These are phyloP conservation scores for Temnothorax rugatulus DNA, from an alignment of 2,888 invertebrate genomes.

Conservation along the genomic window DNA sequence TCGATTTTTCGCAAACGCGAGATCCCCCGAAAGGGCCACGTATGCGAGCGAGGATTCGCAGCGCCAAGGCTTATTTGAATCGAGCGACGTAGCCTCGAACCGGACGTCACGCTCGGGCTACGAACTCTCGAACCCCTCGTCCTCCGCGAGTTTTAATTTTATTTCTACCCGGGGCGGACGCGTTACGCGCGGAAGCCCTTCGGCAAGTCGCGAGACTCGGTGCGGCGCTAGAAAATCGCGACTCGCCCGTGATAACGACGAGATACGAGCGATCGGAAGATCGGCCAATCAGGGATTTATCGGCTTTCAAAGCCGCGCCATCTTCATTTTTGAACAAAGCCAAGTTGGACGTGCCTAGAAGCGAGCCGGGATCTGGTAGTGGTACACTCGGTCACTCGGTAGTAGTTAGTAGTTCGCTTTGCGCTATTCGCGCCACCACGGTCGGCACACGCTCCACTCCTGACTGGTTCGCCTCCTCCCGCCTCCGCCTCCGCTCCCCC, in stretches of 20 bases:
- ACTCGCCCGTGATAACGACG: conserved; percentile 57
- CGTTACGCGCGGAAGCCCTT: conserved; percentile 61
- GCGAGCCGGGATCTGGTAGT: conserved; percentile 86
- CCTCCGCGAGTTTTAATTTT: conserved; percentile 84
- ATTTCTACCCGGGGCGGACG: conserved; percentile 71
- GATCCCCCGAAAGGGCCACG: conserved; percentile 51
- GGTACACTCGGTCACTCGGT: too few species aligned
- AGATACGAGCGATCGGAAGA: conserved; percentile 52
- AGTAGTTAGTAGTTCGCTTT: conserved; percentile 88
- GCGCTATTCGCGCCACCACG: conserved; percentile 83
- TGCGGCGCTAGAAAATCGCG: conserved; percentile 57
- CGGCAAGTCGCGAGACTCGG: conserved; percentile 62
- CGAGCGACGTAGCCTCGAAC: conserved; percentile 84
- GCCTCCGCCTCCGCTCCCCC: conserved; percentile 62
- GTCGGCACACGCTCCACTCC: conserved; percentile 86
- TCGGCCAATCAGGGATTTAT: conserved; percentile 85
- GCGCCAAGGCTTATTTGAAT: conserved; percentile 79
- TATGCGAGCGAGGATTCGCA: conserved; percentile 52
- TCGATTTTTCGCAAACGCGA: conserved; percentile 58
- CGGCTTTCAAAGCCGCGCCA: conserved; percentile 91
- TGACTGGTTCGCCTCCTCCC: conserved; percentile 75
- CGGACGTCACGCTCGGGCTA: conserved; percentile 78
- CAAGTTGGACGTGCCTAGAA: conserved; percentile 86
- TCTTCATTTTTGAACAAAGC: conserved; percentile 94
- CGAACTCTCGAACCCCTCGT: conserved; percentile 91